phyloP scores from a whole-genome alignment of 2,888 invertebrate genomes.

The Anticlea derivata region DNA sequence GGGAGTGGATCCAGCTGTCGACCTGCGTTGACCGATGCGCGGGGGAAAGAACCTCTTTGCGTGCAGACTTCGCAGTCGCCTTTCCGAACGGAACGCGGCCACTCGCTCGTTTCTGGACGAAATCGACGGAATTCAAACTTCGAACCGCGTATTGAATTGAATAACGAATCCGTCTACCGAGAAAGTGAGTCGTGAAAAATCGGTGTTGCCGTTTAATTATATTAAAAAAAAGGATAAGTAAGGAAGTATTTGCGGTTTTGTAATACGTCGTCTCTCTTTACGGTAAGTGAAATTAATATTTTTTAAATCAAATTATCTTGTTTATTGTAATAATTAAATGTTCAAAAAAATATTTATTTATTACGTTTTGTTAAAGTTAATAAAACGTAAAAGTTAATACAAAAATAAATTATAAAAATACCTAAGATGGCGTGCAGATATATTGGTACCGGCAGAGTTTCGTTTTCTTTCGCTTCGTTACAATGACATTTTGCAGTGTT shows the following conservation, averaged over 20 bases:
- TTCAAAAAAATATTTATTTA: too few relatives aligned
- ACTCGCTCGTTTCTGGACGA: constrained; percentile 53
- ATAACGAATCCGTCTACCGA: constrained; percentile 44
- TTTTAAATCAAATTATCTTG: too few relatives aligned
- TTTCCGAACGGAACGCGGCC: constrained; percentile 63
- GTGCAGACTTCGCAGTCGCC: constrained; percentile 61
- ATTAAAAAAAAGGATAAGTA: constrained; percentile 57
- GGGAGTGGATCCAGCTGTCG: constrained; percentile 37
- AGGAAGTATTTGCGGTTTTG: constrained; percentile 46
- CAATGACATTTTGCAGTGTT: constrained; percentile 46
- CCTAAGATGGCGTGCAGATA: constrained; percentile 45
- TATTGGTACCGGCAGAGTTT: constrained; percentile 44
- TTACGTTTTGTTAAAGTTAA: too few relatives aligned
- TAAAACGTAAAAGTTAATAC: neutral
- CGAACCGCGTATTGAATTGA: constrained; percentile 46
- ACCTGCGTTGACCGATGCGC: constrained; percentile 60
- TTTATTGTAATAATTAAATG: too few relatives aligned
- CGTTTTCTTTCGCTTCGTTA: constrained; percentile 48
- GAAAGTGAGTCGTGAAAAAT: constrained; percentile 65
- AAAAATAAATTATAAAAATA: constrained; percentile 15
- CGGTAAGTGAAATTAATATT: constrained; percentile 59
- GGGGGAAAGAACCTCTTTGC: constrained; percentile 61
- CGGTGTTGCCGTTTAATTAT: constrained; percentile 57
- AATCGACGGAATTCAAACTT: constrained; percentile 39
- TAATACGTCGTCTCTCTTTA: constrained; percentile 55